Evolutionary conservation across 2,888 invertebrate genomes (phyloP).

Genomic region (Exephanes ischioxanthus): DNA sequence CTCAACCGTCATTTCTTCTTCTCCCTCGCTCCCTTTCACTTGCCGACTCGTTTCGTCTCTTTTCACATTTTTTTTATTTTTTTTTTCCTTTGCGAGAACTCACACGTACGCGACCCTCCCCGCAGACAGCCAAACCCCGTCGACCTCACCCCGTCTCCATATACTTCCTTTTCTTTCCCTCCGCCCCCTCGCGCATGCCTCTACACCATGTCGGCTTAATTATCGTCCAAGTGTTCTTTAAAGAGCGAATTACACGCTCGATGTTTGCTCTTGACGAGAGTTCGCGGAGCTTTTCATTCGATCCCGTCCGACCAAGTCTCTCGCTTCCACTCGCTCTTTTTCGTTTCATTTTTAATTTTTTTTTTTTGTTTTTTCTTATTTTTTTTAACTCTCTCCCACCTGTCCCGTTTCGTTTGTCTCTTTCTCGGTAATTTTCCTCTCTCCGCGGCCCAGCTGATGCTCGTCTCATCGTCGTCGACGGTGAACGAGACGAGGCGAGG

Average conservation of each 20-base stretch:
- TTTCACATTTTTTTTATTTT: slow-evolving; percentile 32
- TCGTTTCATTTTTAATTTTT: slow-evolving; percentile 52
- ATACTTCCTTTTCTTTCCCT: slow-evolving; percentile 53
- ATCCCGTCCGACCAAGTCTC: slow-evolving; percentile 69
- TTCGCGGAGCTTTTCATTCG: slow-evolving; percentile 82
- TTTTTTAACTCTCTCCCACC: slow-evolving; percentile 33
- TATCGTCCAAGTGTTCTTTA: slow-evolving; percentile 84
- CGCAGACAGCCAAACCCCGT: slow-evolving; percentile 56
- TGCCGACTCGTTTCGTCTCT: slow-evolving; percentile 38
- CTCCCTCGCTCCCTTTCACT: slow-evolving; percentile 30
- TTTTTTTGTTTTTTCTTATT: slow-evolving; percentile 41
- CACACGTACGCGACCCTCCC: slow-evolving; percentile 39
- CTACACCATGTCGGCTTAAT: slow-evolving; percentile 78
- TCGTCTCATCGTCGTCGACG: slow-evolving; percentile 62
- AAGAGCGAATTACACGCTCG: slow-evolving; percentile 85
- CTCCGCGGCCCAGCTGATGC: slow-evolving; percentile 32
- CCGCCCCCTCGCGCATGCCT: slow-evolving; percentile 52
- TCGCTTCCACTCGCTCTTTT: slow-evolving; percentile 38
- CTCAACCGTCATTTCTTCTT: slow-evolving; percentile 44
- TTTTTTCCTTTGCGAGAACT: slow-evolving; percentile 34
- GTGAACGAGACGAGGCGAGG: slow-evolving; percentile 49
- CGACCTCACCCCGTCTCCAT: slow-evolving; percentile 34
- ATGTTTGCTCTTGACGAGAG: slow-evolving; percentile 80
- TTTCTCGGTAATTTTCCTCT: slow-evolving; percentile 44
- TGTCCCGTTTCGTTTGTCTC: slow-evolving; percentile 58